Conservation (phyloP, 2,888 invertebrate species). For the Agrotis clavis region DNA sequence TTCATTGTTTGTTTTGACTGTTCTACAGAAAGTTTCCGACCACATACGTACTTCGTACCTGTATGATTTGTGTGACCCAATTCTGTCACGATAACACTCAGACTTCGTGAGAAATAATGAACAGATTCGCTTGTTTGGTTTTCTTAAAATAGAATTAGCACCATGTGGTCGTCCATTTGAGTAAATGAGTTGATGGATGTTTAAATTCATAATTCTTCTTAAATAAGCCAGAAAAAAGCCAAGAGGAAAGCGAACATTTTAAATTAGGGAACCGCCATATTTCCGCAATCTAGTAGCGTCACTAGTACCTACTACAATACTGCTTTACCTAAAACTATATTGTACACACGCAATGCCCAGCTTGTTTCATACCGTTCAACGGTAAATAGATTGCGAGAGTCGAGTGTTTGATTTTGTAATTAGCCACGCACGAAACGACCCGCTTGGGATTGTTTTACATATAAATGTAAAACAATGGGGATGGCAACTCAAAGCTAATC, state of each 20-base stretch:
- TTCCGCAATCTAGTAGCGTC: too few relatives aligned
- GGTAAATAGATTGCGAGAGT: constrained; percentile 2
- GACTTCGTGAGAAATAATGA: neutral
- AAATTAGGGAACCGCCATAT: too few relatives aligned
- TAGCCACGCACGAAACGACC: neutral
- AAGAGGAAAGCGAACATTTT: neutral
- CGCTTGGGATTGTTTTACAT: neutral
- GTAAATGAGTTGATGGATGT: neutral
- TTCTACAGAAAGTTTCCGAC: constrained; percentile 35
- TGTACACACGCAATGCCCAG: too few relatives aligned
- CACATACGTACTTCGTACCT: neutral
- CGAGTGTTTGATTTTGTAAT: constrained; percentile 5
- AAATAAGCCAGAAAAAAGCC: neutral
- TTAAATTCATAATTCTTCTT: too few relatives aligned
- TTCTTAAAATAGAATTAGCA: constrained; percentile 2
- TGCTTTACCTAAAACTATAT: too few relatives aligned
- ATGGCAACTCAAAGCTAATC: too few relatives aligned
- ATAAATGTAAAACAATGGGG: too few relatives aligned
- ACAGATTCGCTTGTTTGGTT: neutral
- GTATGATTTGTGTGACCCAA: constrained; percentile 31
- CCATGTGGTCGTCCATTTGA: neutral
- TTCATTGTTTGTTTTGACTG: constrained; percentile 10
- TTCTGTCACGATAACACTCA: constrained; percentile 13
- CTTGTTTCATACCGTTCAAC: neutral
- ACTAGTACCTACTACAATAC: too few relatives aligned